A percentile compares a stretch with the other conserved stretches of the same genome.
These are phyloP conservation scores for Aplochiton taeniatus DNA, from an alignment of 2,797 vertebrate species.

Conservation along the genomic window DNA sequence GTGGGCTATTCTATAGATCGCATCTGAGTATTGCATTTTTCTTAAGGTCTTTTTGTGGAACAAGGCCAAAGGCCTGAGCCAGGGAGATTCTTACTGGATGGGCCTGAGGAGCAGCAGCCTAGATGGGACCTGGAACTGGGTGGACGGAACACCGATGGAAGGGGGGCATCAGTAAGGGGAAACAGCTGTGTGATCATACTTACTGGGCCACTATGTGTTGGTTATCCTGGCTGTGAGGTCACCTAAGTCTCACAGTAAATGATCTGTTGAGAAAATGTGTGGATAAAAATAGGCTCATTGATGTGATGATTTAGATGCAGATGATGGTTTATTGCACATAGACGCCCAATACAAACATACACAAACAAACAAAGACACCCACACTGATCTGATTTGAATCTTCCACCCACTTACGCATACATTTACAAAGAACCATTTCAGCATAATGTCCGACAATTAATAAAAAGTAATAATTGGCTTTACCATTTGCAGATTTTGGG, in stretches of 20 bases:
- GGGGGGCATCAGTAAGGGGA: constrained; percentile 32
- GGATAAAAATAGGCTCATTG: no score
- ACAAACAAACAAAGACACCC: no score
- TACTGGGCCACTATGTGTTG: no score
- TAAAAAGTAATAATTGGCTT: not conserved
- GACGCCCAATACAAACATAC: no score
- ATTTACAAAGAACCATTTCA: not conserved
- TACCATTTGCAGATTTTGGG: constrained; percentile 43
- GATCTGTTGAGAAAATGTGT: no score
- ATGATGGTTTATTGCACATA: no score
- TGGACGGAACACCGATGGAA: constrained; percentile 30
- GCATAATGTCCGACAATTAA: not conserved
- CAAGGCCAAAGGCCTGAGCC: constrained; percentile 41
- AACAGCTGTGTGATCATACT: not conserved
- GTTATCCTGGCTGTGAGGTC: no score
- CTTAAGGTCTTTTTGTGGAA: constrained; percentile 46
- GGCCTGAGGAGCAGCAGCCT: constrained; percentile 28
- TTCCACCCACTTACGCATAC: no score
- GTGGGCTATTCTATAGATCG: not conserved
- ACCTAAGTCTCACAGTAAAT: no score
- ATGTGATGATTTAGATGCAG: no score
- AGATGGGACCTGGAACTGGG: constrained; percentile 41
- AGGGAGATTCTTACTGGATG: constrained; percentile 58
- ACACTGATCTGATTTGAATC: no score
- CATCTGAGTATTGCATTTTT: constrained; percentile 11